Evolutionary conservation across 2,888 invertebrate species (phyloP), one percentile per base, ranked within the genome.

Genomic region (Cabera pusaria): DNA sequence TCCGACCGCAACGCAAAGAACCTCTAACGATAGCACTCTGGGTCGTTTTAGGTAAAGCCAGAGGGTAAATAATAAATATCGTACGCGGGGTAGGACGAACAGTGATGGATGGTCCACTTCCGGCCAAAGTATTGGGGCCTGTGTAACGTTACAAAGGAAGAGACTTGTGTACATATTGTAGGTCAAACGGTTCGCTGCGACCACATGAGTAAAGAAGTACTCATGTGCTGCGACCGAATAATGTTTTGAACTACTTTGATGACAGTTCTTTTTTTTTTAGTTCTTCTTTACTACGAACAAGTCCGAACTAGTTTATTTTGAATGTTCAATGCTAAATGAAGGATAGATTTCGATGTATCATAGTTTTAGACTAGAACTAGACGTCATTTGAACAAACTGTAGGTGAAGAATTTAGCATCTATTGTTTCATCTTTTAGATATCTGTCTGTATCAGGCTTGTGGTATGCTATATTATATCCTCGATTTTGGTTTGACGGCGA

Each of bases 61-160:
- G 56, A 58, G 64, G 62, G 69, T 72, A 68, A 73, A 72, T 74
- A 72, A 71, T 72, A 73, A 66, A 72, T 71, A 63, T 48, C 50
- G 6, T 31, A 40, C 34, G 44, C 44, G 47, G 64, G 67, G 64
- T 63, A 62, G 56, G 52, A 54, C 58, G 56, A 55, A 44, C 55
- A 36, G 59, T 71, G 70, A 71, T 71, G 62, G 67, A 72, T 69
- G 64, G 53, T 49, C 22, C 48, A 47, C 46, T 52, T 54, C 58
- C 59, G 49, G 49, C 44, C 53, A 62, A 59, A 62, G 58, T 61
- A 67, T 65, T 61, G 61, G 46, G 52, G 53, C 52, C 40, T 33
- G 39, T 50, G 59, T 59, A 57, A 46, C 42, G 43, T 24, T 44
- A 47, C 44, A 44, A 49, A 37, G 36, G 36, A 37, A 19, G 27